Base-by-base conservation (phyloP, 2,888 invertebrate species). In the Meteorus cinctellus region DNA sequence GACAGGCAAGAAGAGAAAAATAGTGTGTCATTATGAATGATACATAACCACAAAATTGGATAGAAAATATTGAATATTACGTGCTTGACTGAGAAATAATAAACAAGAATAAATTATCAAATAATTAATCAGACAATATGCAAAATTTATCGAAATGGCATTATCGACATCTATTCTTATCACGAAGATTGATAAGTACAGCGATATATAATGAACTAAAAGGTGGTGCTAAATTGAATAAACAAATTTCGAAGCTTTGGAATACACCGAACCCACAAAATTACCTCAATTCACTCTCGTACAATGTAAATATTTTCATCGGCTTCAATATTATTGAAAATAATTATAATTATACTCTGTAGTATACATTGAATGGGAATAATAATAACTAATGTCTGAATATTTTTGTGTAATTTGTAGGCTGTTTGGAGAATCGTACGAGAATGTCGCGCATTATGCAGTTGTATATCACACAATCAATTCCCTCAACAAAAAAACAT, bases 371-470 rank as follows among this genome's bases (percentile, higher is more conserved):
- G 41, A 12, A 10, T 8, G 12, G 0, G 6, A 2, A 12, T 2
- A 41, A 10, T 2, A 12, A 41, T 41, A 0, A 12, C 12, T 41
- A 41, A 41, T 12, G 41, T 10, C 14, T 34, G 34, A 72, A 34
- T 16, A 29, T 60, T 29, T 45, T n/a, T 73, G n/a, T 55, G 19
- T 8, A 24, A 24, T 79, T 83, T 85, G 72, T 77, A 90, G 89
- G 73, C 80, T 10, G 63, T 78, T 77, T 69, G 82, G 74, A 76
- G 84, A 76, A 89, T 92, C 45, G 89, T 91, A 82, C 90, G 87
- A 71, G 93, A 94, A 88, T 93, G 91, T 81, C 90, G 90, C 82
- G 92, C 93, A 60, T 91, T 92, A n/a, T 91, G 91, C 69, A 79
- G 79, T 16, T 68, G 83, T 55, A 60, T 84, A 3, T 73, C 77